phyloP scores from a whole-genome alignment of 2,113 vertebrate species.

The Trochalopteron elliotii region DNA sequence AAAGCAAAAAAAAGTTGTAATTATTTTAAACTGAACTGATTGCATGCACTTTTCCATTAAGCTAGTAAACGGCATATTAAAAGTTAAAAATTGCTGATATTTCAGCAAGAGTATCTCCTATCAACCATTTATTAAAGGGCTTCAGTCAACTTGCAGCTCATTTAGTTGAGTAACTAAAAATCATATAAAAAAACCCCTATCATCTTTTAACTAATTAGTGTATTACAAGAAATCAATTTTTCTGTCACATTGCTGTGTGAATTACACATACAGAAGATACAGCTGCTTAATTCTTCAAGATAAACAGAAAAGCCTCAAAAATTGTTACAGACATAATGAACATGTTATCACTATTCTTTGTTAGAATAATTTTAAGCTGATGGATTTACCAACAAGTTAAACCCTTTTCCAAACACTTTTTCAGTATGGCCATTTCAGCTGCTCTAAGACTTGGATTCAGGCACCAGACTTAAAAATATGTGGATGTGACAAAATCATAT shows the following conservation, averaged over 20 bases:
- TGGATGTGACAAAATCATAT: neutral
- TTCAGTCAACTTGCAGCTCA: neutral
- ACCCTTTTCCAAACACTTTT: neutral
- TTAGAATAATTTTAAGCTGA: neutral
- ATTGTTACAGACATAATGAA: neutral
- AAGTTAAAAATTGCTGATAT: neutral
- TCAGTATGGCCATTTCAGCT: neutral
- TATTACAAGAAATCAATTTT: neutral
- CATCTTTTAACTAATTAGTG: neutral
- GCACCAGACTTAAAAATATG: neutral
- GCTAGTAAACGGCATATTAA: neutral
- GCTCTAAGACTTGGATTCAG: neutral
- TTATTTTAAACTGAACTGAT: neutral
- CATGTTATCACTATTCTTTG: neutral
- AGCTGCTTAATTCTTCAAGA: neutral
- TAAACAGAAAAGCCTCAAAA: neutral
- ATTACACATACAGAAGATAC: neutral
- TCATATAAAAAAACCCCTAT: neutral
- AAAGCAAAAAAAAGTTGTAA: neutral
- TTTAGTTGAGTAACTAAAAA: neutral
- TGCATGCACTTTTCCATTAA: neutral
- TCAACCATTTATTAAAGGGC: neutral
- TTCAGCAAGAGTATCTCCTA: neutral
- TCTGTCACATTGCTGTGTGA: neutral
- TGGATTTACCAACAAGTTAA: neutral